Evolutionary conservation across 2,888 invertebrate genomes (phyloP), one percentile per base, ranked within the genome.

Genomic region (Tachystola acroxantha): DNA sequence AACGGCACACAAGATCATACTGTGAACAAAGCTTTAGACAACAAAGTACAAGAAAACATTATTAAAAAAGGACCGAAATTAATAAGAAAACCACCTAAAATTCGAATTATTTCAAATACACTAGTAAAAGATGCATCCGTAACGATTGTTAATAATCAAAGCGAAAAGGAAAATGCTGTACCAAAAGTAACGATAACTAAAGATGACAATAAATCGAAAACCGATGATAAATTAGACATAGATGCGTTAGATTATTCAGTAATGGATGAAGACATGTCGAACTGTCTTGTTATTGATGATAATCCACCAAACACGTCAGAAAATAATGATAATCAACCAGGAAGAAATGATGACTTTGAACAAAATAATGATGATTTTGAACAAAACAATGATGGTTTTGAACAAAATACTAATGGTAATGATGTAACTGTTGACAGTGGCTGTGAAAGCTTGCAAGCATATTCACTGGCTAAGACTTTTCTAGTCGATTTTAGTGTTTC

Each of bases 361-460:
- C 2, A 28, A 2, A 26, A 35, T 25, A 34, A 30, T 32, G 31
- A 37, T 13, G 10, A 3, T 3, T 20, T 10, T 7, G 1, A 13
- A 14, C 14, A 29, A 13, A 36, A 38, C 10, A 10, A 41, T 22
- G 28, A 40, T 20, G 34, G 40, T 11, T 7, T 24, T 12, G 10
- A 7, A 7, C 11, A 22, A 11, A 13, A 11, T 36, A 19, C 38
- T 34, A 7, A 37, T 39, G 29, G 27, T 32, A 9, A 7, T 2
- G 24, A 27, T 11, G 32, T 30, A 1, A 48, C 47, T 0, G 41
- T 42, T 14, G 70, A 74, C 30, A 64, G 66, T 2, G 72, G 64
- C 0, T 49, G 63, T 26, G 69, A 59, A 2, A 64, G 55, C 1
- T 16, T 43, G 0, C 43, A 48, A 1, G 54, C 57, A 0, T 50